Conservation (phyloP, 2,113 vertebrate species). For the Calidris pugnax region DNA sequence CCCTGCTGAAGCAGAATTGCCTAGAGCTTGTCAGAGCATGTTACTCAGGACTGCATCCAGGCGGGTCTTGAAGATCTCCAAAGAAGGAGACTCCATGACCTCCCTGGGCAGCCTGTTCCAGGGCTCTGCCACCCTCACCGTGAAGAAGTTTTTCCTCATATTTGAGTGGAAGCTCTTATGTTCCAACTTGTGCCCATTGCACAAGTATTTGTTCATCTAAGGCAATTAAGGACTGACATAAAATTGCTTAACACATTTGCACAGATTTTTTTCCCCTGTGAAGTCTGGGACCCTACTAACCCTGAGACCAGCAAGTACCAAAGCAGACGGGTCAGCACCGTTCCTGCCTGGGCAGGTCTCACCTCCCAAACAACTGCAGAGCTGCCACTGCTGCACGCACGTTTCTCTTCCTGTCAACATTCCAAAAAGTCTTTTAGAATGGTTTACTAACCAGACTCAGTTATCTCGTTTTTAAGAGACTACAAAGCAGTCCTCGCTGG, state of each 20-base stretch:
- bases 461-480: background rate
- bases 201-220: background rate
- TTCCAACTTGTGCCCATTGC: too few relatives aligned
- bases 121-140: too few relatives aligned
- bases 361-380: background rate
- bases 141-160: too few relatives aligned
- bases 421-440: background rate
- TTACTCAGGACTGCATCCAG: too few relatives aligned
- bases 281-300: background rate
- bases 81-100: too few relatives aligned
- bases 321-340: rapidly evolving
- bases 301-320: background rate
- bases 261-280: background rate
- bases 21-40: too few relatives aligned
- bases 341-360: background rate
- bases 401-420: background rate
- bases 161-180: too few relatives aligned
- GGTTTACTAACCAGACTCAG: background rate
- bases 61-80: too few relatives aligned
- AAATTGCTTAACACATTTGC: background rate
- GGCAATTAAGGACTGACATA: background rate
- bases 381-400: background rate
- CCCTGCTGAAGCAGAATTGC: too few relatives aligned
- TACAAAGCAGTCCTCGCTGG: background rate
- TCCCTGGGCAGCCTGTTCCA: too few relatives aligned